These are phyloP conservation scores for Blera fallax DNA, from an alignment of 2,888 invertebrate genomes.

Conservation along the genomic window DNA sequence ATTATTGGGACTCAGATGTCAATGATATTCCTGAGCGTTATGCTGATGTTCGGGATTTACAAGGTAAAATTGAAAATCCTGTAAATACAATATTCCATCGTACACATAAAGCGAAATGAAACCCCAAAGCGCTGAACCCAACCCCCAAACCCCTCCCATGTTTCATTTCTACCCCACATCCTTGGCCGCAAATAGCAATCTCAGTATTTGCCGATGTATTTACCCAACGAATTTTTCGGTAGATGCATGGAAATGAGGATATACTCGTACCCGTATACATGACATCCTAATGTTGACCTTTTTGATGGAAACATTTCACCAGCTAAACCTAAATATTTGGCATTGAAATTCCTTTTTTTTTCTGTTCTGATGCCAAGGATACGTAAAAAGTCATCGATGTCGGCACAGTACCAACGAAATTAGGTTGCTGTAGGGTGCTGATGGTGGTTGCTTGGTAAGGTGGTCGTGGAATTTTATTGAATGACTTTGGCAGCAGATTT, in stretches of 20 bases:
- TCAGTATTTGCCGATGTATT: constrained; percentile 25
- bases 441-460: neutral
- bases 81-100: neutral
- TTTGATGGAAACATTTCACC: constrained; percentile 46
- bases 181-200: constrained; percentile 32
- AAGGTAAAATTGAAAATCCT: constrained; percentile 84
- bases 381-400: neutral
- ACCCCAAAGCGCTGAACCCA: neutral
- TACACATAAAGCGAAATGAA: neutral
- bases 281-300: constrained; percentile 44
- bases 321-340: constrained; percentile 28
- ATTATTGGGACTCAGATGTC: constrained; percentile 91
- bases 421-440: neutral
- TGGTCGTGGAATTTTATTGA: constrained; percentile 2
- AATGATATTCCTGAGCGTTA: constrained; percentile 88
- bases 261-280: neutral
- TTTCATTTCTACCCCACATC: neutral
- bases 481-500: neutral
- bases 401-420: neutral
- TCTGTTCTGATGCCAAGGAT: neutral
- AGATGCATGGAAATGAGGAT: constrained; percentile 32
- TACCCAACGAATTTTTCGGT: constrained; percentile 5
- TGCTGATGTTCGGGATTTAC: constrained; percentile 88
- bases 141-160: neutral
- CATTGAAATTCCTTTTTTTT: constrained; percentile 3